phyloP scores from a whole-genome alignment of 2,888 invertebrate species.

The Eilema griseolum region DNA sequence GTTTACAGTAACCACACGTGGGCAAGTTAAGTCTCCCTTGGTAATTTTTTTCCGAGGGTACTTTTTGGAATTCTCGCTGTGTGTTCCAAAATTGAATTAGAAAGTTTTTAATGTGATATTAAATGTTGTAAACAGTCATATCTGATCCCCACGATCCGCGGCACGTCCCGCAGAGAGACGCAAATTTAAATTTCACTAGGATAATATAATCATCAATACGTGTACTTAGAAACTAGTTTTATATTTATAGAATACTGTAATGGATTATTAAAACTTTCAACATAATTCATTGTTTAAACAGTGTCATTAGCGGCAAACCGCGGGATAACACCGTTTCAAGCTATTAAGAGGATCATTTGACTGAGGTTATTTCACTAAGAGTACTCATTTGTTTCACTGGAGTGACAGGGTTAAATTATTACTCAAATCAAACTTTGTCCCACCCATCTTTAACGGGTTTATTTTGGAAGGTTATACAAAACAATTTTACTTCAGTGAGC shows the following conservation, averaged over 20 bases:
- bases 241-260: constrained; percentile 56
- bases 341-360: constrained; percentile 59
- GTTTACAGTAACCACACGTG: constrained; percentile 63
- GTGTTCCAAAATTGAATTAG: constrained; percentile 61
- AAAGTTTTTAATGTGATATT: constrained; percentile 62
- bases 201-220: constrained; percentile 62
- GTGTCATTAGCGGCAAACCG: constrained; percentile 57
- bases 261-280: constrained; percentile 61
- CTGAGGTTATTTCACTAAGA: constrained; percentile 59
- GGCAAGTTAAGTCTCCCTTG: constrained; percentile 41
- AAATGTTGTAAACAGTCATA: constrained; percentile 56
- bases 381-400: constrained; percentile 43
- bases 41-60: constrained; percentile 35
- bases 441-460: constrained; percentile 21
- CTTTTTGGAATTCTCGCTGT: constrained; percentile 44
- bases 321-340: constrained; percentile 53
- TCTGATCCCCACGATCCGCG: constrained; percentile 70
- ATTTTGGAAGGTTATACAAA: constrained; percentile 3
- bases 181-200: constrained; percentile 77
- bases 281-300: constrained; percentile 64
- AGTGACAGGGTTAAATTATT: constrained; percentile 54
- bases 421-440: constrained; percentile 36
- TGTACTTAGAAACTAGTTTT: constrained; percentile 41
- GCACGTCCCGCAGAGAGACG: constrained; percentile 69
- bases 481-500: background rate